These are phyloP conservation scores for Aphidius ervi DNA, from an alignment of 1,140 invertebrate genomes.

Conservation along the genomic window DNA sequence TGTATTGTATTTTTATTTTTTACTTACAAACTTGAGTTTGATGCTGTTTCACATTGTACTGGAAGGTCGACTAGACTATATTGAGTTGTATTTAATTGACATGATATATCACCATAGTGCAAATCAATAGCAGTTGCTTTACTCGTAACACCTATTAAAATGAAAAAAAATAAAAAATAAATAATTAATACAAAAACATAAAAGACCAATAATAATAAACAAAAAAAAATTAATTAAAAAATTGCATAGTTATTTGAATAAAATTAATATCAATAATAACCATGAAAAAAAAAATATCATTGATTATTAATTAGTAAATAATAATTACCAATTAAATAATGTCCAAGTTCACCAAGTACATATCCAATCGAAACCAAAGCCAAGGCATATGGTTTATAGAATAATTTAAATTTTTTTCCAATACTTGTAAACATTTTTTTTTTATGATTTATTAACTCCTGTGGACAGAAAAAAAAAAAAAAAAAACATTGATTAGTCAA, in stretches of 20 bases:
- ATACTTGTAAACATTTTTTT: constrained; percentile 41
- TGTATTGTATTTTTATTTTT: too few relatives aligned
- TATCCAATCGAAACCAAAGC: constrained; percentile 76
- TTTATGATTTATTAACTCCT: constrained; percentile 6
- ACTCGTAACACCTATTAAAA: constrained; percentile 64
- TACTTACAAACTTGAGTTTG: constrained; percentile 57
- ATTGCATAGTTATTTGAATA: constrained; percentile 1
- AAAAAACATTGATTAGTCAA: constrained; percentile 1
- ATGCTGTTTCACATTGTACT: constrained; percentile 61
- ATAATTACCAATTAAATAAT: constrained; percentile 74
- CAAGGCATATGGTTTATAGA: constrained; percentile 74
- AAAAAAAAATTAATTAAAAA: constrained; percentile 9
- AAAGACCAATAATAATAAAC: background rate
- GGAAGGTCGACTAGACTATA: constrained; percentile 59
- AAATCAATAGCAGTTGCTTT: constrained; percentile 78
- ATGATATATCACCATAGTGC: constrained; percentile 84
- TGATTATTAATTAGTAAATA: background rate
- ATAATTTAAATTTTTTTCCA: constrained; percentile 60
- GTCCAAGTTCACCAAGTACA: constrained; percentile 77
- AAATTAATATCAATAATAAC: background rate
- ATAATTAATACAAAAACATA: constrained; percentile 1
- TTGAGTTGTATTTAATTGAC: constrained; percentile 69
- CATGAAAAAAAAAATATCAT: background rate
- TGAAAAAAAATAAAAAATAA: background rate
- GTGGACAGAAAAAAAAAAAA: background rate